phyloP scores from a whole-genome alignment of 1,140 invertebrate genomes.

The Drosophila seguyi region DNA sequence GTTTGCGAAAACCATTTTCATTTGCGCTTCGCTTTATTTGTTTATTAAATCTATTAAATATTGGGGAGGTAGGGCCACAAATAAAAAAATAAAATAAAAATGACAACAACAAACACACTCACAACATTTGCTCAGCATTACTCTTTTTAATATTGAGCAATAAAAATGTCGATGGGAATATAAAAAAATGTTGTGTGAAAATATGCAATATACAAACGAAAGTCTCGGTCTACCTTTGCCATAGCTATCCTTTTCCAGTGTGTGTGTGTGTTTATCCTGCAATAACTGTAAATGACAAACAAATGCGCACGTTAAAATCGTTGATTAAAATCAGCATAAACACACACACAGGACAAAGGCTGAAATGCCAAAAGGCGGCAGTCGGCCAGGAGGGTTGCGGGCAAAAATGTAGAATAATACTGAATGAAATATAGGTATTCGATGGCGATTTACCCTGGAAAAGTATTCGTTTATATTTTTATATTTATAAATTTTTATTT shows the following conservation, averaged over 20 bases:
- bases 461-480: neutral
- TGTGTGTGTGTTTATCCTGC: conserved; percentile 51
- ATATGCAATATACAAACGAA: conserved; percentile 51
- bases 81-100: too few relatives aligned
- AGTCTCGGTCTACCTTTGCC: conserved; percentile 10
- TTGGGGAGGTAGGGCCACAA: neutral
- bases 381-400: neutral
- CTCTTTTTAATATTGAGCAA: conserved; percentile 53
- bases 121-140: conserved; percentile 2
- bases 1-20: conserved; percentile 34
- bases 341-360: conserved; percentile 46
- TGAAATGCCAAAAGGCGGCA: conserved; percentile 20
- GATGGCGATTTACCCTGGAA: neutral
- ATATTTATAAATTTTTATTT: neutral
- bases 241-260: conserved; percentile 6
- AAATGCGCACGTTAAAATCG: conserved; percentile 70
- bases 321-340: conserved; percentile 74
- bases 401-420: conserved; percentile 6
- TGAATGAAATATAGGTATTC: neutral
- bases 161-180: conserved; percentile 34
- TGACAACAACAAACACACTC: too few relatives aligned
- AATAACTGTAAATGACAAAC: conserved; percentile 74
- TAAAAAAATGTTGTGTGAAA: conserved; percentile 28
- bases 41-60: conserved; percentile 57
- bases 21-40: conserved; percentile 54